A percentile compares a stretch with the other conserved stretches of the same genome.
phyloP scores from a whole-genome alignment of 2,113 vertebrate genomes.

The Dryoscopus gambensis region DNA sequence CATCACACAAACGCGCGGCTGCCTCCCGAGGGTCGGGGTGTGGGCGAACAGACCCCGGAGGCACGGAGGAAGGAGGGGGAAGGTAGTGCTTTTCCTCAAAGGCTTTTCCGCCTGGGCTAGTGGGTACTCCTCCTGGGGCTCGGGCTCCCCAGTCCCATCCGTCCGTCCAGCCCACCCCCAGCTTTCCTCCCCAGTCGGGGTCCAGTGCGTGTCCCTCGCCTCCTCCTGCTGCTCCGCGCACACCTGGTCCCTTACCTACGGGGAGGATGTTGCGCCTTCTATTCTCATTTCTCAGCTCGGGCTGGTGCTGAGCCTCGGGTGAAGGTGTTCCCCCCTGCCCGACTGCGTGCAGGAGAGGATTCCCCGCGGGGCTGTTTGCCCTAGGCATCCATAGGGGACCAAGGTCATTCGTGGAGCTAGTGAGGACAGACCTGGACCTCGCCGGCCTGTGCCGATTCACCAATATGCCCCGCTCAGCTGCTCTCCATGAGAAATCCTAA shows the following conservation, averaged over 20 bases:
- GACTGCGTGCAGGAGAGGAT: neutral
- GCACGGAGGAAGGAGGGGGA: neutral
- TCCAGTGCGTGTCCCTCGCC: neutral
- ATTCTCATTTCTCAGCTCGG: neutral
- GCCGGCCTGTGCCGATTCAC: rapidly evolving
- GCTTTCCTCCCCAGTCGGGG: neutral
- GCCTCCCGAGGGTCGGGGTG: too few species aligned
- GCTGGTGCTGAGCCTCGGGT: neutral
- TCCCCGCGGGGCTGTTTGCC: neutral
- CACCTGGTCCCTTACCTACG: neutral
- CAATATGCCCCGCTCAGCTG: neutral
- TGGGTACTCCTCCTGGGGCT: neutral
- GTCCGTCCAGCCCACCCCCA: neutral
- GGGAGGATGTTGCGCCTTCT: neutral
- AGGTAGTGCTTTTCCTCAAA: neutral
- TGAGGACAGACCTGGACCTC: neutral
- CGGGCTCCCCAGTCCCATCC: neutral
- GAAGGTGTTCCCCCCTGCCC: neutral
- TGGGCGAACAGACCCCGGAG: neutral
- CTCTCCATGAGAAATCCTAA: neutral
- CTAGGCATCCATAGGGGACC: neutral
- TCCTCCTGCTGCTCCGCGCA: neutral
- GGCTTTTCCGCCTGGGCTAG: neutral
- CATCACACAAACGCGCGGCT: neutral
- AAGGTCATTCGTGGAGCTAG: neutral